A percentile compares a stretch with the other conserved stretches of the same genome.
Evolutionary conservation across 2,113 vertebrate species (phyloP).

Genomic region (Pterocles gutturalis): DNA sequence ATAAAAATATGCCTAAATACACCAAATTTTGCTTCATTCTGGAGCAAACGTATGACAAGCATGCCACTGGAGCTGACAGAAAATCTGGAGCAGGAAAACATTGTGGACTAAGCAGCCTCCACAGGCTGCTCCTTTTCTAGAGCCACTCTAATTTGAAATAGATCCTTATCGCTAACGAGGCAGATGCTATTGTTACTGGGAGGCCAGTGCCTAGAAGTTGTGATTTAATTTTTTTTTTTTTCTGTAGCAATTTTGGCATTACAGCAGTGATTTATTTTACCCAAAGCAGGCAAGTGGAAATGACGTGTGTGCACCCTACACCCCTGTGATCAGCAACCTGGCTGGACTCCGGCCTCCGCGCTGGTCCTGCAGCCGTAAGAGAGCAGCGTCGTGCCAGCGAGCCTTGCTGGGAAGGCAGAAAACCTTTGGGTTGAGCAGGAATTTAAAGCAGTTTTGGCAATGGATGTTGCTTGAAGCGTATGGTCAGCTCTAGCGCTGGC

Average conservation of each 20-base stretch:
- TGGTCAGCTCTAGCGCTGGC: neutral
- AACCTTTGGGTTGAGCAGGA: neutral
- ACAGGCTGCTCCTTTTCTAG: neutral
- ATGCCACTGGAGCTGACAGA: neutral
- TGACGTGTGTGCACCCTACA: too few relatives aligned
- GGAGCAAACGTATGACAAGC: neutral
- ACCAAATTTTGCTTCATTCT: neutral
- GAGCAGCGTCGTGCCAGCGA: neutral
- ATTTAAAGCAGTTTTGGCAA: neutral
- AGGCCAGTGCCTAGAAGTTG: neutral
- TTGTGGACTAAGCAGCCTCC: neutral
- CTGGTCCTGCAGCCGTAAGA: accelerated
- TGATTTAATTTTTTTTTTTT: neutral
- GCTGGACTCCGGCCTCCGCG: accelerated
- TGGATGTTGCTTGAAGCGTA: neutral
- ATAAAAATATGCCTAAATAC: neutral
- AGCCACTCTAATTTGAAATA: neutral
- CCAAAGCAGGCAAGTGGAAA: neutral
- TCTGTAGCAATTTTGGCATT: neutral
- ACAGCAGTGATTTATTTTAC: neutral
- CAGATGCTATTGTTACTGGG: neutral
- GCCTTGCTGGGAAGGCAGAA: neutral
- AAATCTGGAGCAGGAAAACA: neutral
- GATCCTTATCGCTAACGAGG: neutral
- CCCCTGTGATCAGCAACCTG: neutral